A percentile compares a stretch with the other conserved stretches of the same genome.
These are phyloP conservation scores for Vidua macroura DNA, from an alignment of 2,113 vertebrate genomes.

Conservation along the genomic window DNA sequence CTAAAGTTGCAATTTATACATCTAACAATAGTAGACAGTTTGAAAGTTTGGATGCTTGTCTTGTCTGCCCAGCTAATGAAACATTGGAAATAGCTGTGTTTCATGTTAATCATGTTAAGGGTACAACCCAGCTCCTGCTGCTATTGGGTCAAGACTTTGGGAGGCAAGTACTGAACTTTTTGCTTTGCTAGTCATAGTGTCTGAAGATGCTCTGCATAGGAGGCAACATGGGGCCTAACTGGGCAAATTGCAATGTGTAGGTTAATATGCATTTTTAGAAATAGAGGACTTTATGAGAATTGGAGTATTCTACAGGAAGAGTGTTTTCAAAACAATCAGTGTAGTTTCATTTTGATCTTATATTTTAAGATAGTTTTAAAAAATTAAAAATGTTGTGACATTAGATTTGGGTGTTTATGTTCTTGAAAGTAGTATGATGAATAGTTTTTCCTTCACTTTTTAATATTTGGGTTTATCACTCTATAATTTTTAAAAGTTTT, in stretches of 20 bases:
- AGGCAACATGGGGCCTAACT: not conserved
- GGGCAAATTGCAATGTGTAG: not conserved
- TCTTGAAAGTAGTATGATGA: not conserved
- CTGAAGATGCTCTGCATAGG: not conserved
- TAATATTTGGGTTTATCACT: not conserved
- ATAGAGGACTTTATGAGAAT: not conserved
- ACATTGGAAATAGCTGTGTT: not conserved
- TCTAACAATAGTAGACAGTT: not conserved
- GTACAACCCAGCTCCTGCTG: not conserved
- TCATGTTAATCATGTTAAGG: not conserved
- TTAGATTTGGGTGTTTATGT: not conserved
- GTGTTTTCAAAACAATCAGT: not conserved
- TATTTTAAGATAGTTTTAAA: not conserved
- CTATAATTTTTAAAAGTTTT: not conserved
- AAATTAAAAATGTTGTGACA: not conserved
- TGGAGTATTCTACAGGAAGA: not conserved
- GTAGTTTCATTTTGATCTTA: not conserved
- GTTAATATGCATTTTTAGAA: not conserved
- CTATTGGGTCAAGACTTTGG: not conserved
- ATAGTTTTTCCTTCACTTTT: not conserved
- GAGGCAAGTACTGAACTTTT: not conserved
- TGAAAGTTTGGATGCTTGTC: not conserved
- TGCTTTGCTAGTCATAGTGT: not conserved
- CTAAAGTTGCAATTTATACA: not conserved
- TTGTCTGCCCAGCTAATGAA: not conserved